phyloP scores from a whole-genome alignment of 2,888 invertebrate species.

The Ornithoptera alexandrae region DNA sequence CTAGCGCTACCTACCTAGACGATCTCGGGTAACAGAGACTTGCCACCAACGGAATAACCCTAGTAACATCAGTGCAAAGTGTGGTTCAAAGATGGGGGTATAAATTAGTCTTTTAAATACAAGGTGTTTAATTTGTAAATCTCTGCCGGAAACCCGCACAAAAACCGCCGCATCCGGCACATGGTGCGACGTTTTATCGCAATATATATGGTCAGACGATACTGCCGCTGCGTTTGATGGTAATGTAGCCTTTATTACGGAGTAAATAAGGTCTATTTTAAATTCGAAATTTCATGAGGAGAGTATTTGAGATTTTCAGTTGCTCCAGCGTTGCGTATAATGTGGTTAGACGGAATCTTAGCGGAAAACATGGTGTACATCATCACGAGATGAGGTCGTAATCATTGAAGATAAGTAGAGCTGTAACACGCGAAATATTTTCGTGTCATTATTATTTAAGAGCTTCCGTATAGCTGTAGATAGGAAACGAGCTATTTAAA shows the following conservation, averaged over 20 bases:
- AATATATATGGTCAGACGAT: constrained; percentile 49
- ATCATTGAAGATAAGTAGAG: too few relatives aligned
- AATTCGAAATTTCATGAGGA: not conserved
- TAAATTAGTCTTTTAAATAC: not conserved
- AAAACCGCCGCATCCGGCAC: constrained; percentile 56
- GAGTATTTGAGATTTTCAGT: constrained; percentile 12
- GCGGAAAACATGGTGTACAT: constrained; percentile 3
- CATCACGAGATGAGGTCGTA: too few relatives aligned
- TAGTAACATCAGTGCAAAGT: too few relatives aligned
- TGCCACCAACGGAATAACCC: too few relatives aligned
- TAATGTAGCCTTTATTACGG: constrained; percentile 32
- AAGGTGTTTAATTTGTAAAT: constrained; percentile 30
- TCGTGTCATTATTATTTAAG: too few relatives aligned
- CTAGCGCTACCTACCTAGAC: too few relatives aligned
- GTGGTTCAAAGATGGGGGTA: not conserved
- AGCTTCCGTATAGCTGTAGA: too few relatives aligned
- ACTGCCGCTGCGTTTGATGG: constrained; percentile 13
- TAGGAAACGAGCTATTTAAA: too few relatives aligned
- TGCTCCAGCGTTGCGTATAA: constrained; percentile 18
- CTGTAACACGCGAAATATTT: too few relatives aligned
- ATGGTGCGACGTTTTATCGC: constrained; percentile 47
- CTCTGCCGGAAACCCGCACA: constrained; percentile 45
- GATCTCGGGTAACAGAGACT: too few relatives aligned
- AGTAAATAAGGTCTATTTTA: constrained; percentile 32
- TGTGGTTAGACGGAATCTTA: constrained; percentile 21